A percentile compares a stretch with the other conserved stretches of the same genome.
Evolutionary conservation across 2,888 invertebrate species (phyloP).

Genomic region (Trissolcus brochymenae): DNA sequence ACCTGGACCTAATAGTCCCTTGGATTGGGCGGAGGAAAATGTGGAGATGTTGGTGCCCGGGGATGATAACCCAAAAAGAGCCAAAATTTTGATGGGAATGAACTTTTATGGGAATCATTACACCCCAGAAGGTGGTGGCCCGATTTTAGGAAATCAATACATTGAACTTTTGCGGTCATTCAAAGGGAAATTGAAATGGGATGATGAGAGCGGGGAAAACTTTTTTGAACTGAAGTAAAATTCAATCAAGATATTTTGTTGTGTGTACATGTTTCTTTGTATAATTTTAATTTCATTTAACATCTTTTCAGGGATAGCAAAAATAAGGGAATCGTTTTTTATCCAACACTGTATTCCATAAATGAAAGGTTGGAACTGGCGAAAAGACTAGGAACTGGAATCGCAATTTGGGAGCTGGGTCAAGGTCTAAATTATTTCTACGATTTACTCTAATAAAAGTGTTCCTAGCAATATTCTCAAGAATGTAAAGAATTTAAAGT

Average conservation of each 20-base stretch:
- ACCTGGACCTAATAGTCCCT: slow-evolving; percentile 95
- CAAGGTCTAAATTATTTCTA: slow-evolving; percentile 97
- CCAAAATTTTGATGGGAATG: slow-evolving; percentile 90
- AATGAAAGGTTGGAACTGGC: slow-evolving; percentile 88
- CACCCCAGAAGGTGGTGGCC: slow-evolving; percentile 87
- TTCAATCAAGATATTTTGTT: slow-evolving; percentile 46
- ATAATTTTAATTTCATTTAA: slow-evolving; percentile 7
- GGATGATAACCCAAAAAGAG: slow-evolving; percentile 79
- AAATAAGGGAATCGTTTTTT: slow-evolving; percentile 88
- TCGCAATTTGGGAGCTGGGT: slow-evolving; percentile 95
- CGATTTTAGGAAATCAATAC: slow-evolving; percentile 88
- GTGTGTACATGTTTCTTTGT: no score
- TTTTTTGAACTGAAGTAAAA: slow-evolving; percentile 90
- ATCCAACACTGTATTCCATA: slow-evolving; percentile 92
- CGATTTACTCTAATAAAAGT: slow-evolving; percentile 81
- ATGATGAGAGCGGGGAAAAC: slow-evolving; percentile 88
- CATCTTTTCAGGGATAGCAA: slow-evolving; percentile 32
- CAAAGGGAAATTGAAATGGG: slow-evolving; percentile 87
- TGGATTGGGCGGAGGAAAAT: slow-evolving; percentile 86
- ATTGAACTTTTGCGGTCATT: slow-evolving; percentile 85
- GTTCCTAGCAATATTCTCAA: background rate
- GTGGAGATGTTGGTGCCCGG: slow-evolving; percentile 85
- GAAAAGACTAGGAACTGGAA: slow-evolving; percentile 86
- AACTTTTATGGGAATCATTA: slow-evolving; percentile 97
- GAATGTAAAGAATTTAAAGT: background rate